Evolutionary conservation across 2,797 vertebrate species (phyloP).

Genomic region (Falco rusticolus): DNA sequence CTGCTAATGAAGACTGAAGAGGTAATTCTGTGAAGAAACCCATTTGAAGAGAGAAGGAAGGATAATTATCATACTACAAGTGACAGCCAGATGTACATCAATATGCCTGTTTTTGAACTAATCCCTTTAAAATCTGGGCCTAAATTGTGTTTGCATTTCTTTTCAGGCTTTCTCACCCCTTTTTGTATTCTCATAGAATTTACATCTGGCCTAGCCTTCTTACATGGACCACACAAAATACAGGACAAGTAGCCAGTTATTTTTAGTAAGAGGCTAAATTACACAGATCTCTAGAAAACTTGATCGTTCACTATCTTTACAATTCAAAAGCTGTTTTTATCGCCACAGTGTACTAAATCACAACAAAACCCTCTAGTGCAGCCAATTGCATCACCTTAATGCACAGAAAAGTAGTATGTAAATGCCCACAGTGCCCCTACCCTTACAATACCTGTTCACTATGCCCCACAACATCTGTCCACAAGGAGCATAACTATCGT

Average conservation of each 20-base stretch:
- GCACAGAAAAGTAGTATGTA: background rate
- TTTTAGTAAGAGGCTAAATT: background rate
- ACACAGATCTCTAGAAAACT: background rate
- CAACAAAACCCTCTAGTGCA: background rate
- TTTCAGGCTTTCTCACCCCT: background rate
- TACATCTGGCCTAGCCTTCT: background rate
- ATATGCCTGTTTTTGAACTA: background rate
- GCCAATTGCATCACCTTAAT: background rate
- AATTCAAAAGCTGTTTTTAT: background rate
- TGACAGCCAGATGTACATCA: background rate
- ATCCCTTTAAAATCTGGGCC: background rate
- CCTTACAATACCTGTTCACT: background rate
- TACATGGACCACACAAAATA: background rate
- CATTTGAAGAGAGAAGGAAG: background rate
- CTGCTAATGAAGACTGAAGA: constrained; percentile 11
- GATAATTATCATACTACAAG: background rate
- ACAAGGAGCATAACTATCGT: background rate
- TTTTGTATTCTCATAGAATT: background rate
- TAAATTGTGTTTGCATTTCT: background rate
- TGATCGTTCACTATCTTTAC: background rate
- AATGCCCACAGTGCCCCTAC: background rate
- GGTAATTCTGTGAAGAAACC: constrained; percentile 1
- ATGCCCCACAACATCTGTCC: background rate
- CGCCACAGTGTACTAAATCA: background rate
- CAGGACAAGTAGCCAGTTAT: background rate